Percentiles rank a stretch among this genome's conserved stretches.
Evolutionary conservation across 2,113 vertebrate genomes (phyloP).

Genomic region (Mus pahari): DNA sequence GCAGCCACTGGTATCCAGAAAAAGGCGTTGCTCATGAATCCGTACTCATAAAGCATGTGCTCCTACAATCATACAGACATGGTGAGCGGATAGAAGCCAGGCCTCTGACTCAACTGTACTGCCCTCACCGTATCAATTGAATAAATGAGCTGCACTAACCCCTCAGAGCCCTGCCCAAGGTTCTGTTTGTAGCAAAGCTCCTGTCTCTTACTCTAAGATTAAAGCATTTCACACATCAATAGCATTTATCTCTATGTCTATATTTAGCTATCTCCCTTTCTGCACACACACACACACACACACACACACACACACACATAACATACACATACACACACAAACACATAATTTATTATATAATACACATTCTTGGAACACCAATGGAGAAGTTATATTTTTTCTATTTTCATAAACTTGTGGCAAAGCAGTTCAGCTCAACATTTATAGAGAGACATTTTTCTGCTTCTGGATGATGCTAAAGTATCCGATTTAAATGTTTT

Average conservation of each 20-base stretch:
- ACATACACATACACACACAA: background rate
- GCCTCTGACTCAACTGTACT: background rate
- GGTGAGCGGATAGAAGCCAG: background rate
- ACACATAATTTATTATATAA: background rate
- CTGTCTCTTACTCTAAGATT: background rate
- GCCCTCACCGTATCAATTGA: background rate
- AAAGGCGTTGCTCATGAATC: background rate
- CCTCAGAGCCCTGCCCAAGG: background rate
- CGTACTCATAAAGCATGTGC: background rate
- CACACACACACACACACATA: background rate
- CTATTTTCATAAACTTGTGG: background rate
- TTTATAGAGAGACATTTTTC: background rate
- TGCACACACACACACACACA: background rate
- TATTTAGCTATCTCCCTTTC: background rate
- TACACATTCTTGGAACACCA: background rate
- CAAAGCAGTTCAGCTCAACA: background rate
- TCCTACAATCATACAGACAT: conserved; percentile 44
- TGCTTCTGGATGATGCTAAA: background rate
- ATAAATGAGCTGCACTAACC: fast-evolving
- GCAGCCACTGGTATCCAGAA: conserved; percentile 74
- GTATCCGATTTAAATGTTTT: background rate
- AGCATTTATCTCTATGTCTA: background rate
- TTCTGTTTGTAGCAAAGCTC: background rate
- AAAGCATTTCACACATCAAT: background rate
- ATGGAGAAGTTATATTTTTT: background rate